Conservation (phyloP, 2,113 vertebrate species). For the Pluvianellus socialis region DNA sequence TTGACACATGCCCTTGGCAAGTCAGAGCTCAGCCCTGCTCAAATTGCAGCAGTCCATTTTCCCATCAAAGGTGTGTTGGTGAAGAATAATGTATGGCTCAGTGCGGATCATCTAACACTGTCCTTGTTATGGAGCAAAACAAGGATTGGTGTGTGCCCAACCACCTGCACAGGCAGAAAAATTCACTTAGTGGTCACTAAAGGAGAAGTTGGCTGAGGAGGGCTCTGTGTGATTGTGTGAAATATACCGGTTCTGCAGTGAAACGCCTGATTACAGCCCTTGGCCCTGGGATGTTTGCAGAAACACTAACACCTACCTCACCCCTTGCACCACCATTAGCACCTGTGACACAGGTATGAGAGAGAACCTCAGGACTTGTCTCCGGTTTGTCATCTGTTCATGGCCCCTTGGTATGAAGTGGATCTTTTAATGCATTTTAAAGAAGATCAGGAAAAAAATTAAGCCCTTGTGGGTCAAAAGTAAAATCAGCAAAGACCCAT, state of each 20-base stretch:
- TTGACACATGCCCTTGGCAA: background rate
- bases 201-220: background rate
- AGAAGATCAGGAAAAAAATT: background rate
- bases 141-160: background rate
- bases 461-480: background rate
- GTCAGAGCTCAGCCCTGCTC: background rate
- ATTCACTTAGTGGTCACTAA: background rate
- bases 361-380: background rate
- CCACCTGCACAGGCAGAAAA: background rate
- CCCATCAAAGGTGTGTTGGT: background rate
- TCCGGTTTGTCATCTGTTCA: background rate
- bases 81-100: background rate
- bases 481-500: background rate
- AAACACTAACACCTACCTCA: background rate
- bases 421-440: background rate
- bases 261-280: background rate
- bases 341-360: background rate
- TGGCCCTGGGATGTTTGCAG: background rate
- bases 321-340: accelerated
- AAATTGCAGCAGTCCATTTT: background rate
- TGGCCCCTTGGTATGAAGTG: background rate
- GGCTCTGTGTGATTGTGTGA: background rate
- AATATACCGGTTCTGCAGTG: background rate
- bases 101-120: background rate
- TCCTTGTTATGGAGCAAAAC: background rate